phyloP scores from a whole-genome alignment of 2,797 vertebrate genomes.

The Onychomys torridus region DNA sequence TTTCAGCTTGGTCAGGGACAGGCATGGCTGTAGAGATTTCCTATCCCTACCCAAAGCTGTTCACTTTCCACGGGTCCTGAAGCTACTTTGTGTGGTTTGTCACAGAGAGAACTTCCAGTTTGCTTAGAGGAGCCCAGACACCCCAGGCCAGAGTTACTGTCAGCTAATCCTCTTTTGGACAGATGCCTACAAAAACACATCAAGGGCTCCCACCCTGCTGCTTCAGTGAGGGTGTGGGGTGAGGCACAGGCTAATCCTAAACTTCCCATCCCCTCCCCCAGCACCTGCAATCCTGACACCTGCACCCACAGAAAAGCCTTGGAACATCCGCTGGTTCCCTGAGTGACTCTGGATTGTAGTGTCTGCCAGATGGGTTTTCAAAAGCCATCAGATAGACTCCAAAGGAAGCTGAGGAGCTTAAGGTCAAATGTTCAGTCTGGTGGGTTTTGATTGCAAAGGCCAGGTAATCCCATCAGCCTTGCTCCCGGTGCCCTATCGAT shows the following conservation, averaged over 20 bases:
- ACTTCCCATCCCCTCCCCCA: neutral
- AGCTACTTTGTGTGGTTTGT: neutral
- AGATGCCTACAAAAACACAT: conserved; percentile 52
- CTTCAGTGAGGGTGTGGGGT: neutral
- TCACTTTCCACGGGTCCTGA: neutral
- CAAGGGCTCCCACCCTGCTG: neutral
- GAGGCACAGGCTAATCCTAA: neutral
- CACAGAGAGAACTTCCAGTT: neutral
- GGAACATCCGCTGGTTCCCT: conserved; percentile 15
- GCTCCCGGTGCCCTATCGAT: neutral
- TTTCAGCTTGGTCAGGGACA: neutral
- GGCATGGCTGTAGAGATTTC: neutral
- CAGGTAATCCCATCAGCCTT: conserved; percentile 63
- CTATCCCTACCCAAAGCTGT: neutral
- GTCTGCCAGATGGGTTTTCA: conserved; percentile 62
- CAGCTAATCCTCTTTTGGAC: neutral
- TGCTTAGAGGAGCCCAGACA: neutral
- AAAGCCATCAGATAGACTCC: conserved; percentile 74
- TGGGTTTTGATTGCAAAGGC: conserved; percentile 66
- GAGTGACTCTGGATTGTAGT: neutral
- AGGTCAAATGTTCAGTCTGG: conserved; percentile 66
- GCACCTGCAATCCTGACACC: neutral
- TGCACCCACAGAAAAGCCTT: neutral
- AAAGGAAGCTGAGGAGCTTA: conserved; percentile 75
- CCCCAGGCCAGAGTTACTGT: neutral